Base-by-base conservation (phyloP, 2,888 invertebrate species). In the Coecobrya sp. region DNA sequence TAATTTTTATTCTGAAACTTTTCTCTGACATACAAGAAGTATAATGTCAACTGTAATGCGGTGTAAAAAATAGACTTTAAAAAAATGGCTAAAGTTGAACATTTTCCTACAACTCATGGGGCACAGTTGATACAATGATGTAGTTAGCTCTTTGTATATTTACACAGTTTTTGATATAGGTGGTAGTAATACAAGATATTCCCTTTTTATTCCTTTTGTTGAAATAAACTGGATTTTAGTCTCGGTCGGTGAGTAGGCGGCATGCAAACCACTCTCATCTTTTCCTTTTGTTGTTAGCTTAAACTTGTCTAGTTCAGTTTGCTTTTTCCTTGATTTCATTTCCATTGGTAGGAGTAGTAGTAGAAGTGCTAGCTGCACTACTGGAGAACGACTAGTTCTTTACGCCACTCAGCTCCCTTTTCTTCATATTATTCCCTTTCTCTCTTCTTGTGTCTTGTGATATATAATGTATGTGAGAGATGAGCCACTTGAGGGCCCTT, bases 401-500 rank as follows among this genome's bases (percentile, higher is more conserved):
- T 30, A 55, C 81, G 42, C 62, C 62, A 84, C 84, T 84, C 42
- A 30, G 52, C 36, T 81, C 30, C 22, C 45, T 79, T n/a, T 79
- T 89, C 42, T 59, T 76, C 55, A 19, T 55, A 25, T n/a, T 68
- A n/a, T 68, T 76, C 36, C 36, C 59, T 45, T 25, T n/a, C 19
- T 52, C 65, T 88, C 76, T 82, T 22, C 68, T 89, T n/a, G n/a
- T n/a, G n/a, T 42, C n/a, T 10, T 73, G 16, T 85, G 62, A 90
- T 90, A 86, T 65, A 91, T 91, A 91, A 91, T 91, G 79, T 86
- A 91, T 91, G 86, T 91, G 91, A 65, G 91, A 91, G 79, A 91
- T 91, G 91, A 86, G 91, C 91, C 91, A 91, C 86, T 91, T 86
- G 91, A 91, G 91, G 68, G 91, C 81, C 86, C 91, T 91, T 91